Base-by-base conservation (phyloP, 2,797 vertebrate species). In the Falco biarmicus region DNA sequence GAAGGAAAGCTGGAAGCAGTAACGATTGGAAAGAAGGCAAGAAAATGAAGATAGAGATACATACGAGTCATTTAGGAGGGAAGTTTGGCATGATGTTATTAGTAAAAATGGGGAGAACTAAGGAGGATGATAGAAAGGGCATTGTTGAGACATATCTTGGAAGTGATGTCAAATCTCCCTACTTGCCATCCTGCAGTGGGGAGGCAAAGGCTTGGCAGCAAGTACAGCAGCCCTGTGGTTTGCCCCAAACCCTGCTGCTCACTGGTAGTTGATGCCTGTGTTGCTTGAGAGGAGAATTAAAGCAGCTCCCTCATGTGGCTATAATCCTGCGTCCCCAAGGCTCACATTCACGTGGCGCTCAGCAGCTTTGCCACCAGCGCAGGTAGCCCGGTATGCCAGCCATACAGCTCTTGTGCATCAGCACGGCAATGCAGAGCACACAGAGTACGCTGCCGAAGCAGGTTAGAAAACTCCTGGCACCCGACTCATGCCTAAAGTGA, bases 301-400 rank as follows among this genome's bases (percentile, higher is more conserved):
- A 86, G 68, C 68, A 31, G 31, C 13, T 70, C 19, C 25, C 15
- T 47, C 48, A 20, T 3, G 11, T 10, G 37, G 34, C 20, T 1
- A 2, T 39, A 76, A 32, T 29, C 18, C 80, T 13, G 7, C 18
- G 53, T 53, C 28, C 37, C 9, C 9, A 11, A 5, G 41, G 70
- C 9, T 65, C 39, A 8, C 47, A 9, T 32, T 57, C 78, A 57
- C 1, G 0, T 4, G 16, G 21, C 32, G 37, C 31, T 81, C 70
- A 63, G 65, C 37, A 61, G 31, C 37, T 81, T 29, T 53, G 60
- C 56, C 0, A 0, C 18, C 1, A 2, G 37, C n/a, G 29, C 2
- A 1, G 20, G 29, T 31, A 34, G 48, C 31, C 26, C 3, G 0
- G 63, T 43, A 9, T 1, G 9, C 16, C 13, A 5, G 5, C 26